Evolutionary conservation across 1,140 invertebrate genomes (phyloP), one percentile per base, ranked within the genome.

Genomic region (Cydia amplana): DNA sequence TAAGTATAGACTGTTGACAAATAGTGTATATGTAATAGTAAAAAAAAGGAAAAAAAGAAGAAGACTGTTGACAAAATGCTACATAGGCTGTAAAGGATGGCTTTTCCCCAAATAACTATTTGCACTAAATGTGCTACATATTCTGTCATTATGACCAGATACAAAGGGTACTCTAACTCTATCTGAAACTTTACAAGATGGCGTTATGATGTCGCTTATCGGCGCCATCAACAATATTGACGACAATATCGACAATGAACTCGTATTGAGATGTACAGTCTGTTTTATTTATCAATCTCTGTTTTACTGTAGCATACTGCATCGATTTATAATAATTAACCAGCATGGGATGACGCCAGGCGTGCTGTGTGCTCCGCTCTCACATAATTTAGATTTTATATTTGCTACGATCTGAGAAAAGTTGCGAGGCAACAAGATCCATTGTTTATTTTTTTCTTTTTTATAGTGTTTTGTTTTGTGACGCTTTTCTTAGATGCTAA

Each of bases 271-370:
- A 16, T 49, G 3, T 14, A 75, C 18, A 20, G 55, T 60, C 55
- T 23, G 6, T 23, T 18, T 23, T 2, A 23, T 23, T 12, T 60
- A 60, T 60, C 9, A 10, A 10, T 60, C 55, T 60, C 10, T 60
- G 20, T 20, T 23, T 23, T 60, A 23, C 16, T 60, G 82, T 73
- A 75, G 80, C 78, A 77, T 25, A 73, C 70, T 76, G 78, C 78
- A 78, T 81, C 85, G 83, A 88, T 87, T 87, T 86, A 87, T 87
- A 87, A 86, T 87, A 87, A 83, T 83, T 83, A 83, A 83, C 82
- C 81, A 79, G 75, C 83, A 84, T 85, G 85, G 78, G 82, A 87
- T 86, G 82, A 85, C 84, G 85, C 77, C 80, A 76, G 79, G 79
- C 80, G 79, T 82, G 79, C 80, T 78, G 32, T 77, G 78, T 83